Base-by-base conservation (phyloP, 2,797 vertebrate species). In the Melanitta fusca region DNA sequence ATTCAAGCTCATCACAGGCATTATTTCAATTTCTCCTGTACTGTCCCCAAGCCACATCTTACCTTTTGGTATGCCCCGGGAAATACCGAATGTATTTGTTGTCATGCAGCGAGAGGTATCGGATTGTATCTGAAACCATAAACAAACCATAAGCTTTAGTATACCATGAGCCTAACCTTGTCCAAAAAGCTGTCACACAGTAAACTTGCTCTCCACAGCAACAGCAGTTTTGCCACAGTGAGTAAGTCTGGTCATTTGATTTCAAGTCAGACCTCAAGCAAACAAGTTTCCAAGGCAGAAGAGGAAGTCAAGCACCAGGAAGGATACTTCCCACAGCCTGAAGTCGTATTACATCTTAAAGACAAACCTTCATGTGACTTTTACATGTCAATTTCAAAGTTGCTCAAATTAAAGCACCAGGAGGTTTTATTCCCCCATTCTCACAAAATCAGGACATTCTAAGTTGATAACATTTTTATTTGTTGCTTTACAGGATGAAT, bases 41-140 rank as follows among this genome's bases (percentile, higher is more conserved):
- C 28, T 28, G 45, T 13, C 27, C 69, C 57, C 65, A 83, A 36
- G 47, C 38, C 58, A 68, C 53, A 64, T 9, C 98, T 98, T 96
- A 99, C 99, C 99, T 99, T 98, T 99, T 99, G 95, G 97, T 99
- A 91, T 99, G 99, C 39, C 99, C 99, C 1, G 99, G 99, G 97
- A 99, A 99, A 96, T 99, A 99, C 51, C 99, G 98, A 93, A 99
- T 99, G 89, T 99, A 99, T 97, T 99, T 99, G 98, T 99, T 99
- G 98, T 99, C 99, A 58, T 99, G 99, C 74, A 99, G 98, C 32
- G 99, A 99, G 92, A 99, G 98, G 97, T 99, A 99, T 79, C 99
- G 98, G 96, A 99, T 99, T 36, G 99, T 99, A 97, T 99, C 99
- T 99, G 98, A 66, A 98, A 98, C 53, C 61, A 90, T 1, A 85